These are phyloP conservation scores for Yponomeuta plumbellus DNA, from an alignment of 2,888 invertebrate genomes.

Conservation along the genomic window DNA sequence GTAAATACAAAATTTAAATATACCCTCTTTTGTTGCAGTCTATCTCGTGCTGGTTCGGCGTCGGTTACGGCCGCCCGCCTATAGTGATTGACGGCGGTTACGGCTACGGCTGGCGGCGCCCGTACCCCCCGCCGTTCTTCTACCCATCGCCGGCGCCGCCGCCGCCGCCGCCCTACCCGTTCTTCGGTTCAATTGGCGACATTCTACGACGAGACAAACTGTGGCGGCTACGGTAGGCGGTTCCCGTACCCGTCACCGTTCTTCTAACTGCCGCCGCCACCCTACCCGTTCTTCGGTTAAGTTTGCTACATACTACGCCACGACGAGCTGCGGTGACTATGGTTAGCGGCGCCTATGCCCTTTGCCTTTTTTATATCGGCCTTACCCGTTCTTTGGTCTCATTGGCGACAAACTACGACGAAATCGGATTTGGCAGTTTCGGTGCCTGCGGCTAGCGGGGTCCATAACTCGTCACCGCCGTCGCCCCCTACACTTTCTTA, in stretches of 20 bases:
- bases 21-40: not conserved
- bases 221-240: conserved; percentile 24
- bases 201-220: no score
- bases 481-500: no score
- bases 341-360: no score
- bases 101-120: no score
- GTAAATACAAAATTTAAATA: not conserved
- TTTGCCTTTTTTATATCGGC: no score
- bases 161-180: conserved; percentile 24
- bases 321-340: no score
- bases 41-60: not conserved
- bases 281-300: conserved; percentile 28
- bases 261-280: conserved; percentile 28
- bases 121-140: conserved; percentile 24
- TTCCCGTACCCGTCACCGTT: conserved; percentile 25
- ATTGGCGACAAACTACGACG: no score
- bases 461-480: no score
- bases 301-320: not conserved
- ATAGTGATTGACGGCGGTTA: conserved; percentile 22
- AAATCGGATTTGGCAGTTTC: no score
- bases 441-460: no score
- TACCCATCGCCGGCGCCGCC: conserved; percentile 30
- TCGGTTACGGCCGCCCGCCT: conserved; percentile 20
- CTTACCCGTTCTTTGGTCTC: no score
- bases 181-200: conserved; percentile 26